Evolutionary conservation across 2,797 vertebrate genomes (phyloP).

Genomic region (Sebastes trivittatus): DNA sequence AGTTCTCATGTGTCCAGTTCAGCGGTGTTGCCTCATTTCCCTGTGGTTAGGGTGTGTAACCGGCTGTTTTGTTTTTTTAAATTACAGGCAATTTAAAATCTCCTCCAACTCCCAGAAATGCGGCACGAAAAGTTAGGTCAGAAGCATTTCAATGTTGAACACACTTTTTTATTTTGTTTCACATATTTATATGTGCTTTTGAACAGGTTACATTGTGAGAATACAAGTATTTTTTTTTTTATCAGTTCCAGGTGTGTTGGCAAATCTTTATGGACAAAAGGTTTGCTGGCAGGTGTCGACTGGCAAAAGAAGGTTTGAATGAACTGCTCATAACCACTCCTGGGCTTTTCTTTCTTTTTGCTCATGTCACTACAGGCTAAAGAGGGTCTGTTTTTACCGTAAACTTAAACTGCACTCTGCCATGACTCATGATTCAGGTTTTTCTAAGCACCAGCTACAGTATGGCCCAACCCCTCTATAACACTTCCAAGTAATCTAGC

Average conservation of each 20-base stretch:
- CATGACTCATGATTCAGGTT: constrained; percentile 33
- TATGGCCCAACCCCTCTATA: not conserved
- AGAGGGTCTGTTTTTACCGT: constrained; percentile 33
- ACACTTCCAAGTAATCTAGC: constrained; percentile 2
- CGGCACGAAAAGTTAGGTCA: not conserved
- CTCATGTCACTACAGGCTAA: constrained; percentile 42
- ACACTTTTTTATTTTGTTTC: constrained; percentile 62
- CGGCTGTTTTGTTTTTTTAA: constrained; percentile 1
- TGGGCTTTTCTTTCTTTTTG: constrained; percentile 13
- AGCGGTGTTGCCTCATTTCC: constrained; percentile 51
- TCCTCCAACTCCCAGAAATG: constrained; percentile 18
- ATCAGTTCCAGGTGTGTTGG: constrained; percentile 24
- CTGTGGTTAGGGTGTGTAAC: constrained; percentile 60
- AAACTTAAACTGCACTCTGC: constrained; percentile 42
- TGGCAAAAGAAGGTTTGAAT: constrained; percentile 30
- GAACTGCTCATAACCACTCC: constrained; percentile 19
- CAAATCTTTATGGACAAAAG: constrained; percentile 48
- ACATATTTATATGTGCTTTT: constrained; percentile 69
- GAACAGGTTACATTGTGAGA: constrained; percentile 67
- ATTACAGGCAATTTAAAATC: constrained; percentile 38
- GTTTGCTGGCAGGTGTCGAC: constrained; percentile 51
- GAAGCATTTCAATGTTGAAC: constrained; percentile 22
- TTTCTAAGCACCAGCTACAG: constrained; percentile 33
- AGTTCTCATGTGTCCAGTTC: constrained; percentile 32
- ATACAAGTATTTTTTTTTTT: constrained; percentile 26